A percentile compares a stretch with the other conserved stretches of the same genome.
Evolutionary conservation across 2,888 invertebrate genomes (phyloP).

Genomic region (Drosophila kanekoi): DNA sequence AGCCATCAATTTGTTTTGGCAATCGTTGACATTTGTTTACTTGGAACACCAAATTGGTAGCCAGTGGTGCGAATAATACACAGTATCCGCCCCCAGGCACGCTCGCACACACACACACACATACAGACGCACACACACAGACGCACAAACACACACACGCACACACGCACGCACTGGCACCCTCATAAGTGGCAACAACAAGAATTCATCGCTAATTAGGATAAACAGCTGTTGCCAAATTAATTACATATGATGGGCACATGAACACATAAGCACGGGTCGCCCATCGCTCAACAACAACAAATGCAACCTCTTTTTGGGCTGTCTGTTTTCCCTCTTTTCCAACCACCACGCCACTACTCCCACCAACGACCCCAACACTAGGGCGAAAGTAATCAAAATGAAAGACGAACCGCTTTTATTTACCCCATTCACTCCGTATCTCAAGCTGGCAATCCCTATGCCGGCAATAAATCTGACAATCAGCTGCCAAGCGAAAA

Average conservation of each 20-base stretch:
- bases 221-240: slow-evolving; percentile 80
- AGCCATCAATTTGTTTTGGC: slow-evolving; percentile 18
- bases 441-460: slow-evolving; percentile 27
- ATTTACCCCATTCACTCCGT: slow-evolving; percentile 21
- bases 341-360: too few relatives aligned
- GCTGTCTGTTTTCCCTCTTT: slow-evolving; percentile 1
- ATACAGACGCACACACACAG: background rate
- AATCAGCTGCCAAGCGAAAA: slow-evolving; percentile 33
- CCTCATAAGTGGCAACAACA: slow-evolving; percentile 20
- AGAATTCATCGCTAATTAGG: slow-evolving; percentile 70
- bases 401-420: slow-evolving; percentile 16
- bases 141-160: slow-evolving; percentile 1
- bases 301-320: slow-evolving; percentile 24
- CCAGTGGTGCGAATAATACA: slow-evolving; percentile 31
- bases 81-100: slow-evolving; percentile 4
- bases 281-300: slow-evolving; percentile 22
- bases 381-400: slow-evolving; percentile 14
- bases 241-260: slow-evolving; percentile 77
- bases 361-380: background rate
- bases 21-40: slow-evolving; percentile 49
- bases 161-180: background rate
- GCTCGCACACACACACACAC: slow-evolving; percentile 2
- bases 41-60: slow-evolving; percentile 20
- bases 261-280: slow-evolving; percentile 48
- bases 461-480: slow-evolving; percentile 48